Conservation (phyloP, 2,113 vertebrate genomes). For the Oncorhynchus masou region DNA sequence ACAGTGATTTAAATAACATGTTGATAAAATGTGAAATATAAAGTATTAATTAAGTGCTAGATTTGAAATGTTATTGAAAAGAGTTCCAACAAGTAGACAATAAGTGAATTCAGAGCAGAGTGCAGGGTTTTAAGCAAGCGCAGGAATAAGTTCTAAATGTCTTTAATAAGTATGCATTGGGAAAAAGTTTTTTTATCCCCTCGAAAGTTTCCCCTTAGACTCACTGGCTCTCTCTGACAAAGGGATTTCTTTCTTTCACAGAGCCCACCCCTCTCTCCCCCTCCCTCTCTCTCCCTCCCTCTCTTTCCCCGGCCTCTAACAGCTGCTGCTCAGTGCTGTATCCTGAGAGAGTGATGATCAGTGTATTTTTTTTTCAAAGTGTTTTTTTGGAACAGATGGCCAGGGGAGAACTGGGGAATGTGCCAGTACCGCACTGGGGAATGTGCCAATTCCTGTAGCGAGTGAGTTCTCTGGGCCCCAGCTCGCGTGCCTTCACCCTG, state of each 20-base stretch:
- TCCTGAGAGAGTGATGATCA: constrained; percentile 88
- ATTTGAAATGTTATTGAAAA: background rate
- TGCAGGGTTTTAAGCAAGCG: background rate
- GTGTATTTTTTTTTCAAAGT: constrained; percentile 84
- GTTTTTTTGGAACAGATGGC: constrained; percentile 98
- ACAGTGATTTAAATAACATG: background rate
- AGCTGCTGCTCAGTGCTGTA: constrained; percentile 89
- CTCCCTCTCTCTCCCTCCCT: constrained; percentile 1
- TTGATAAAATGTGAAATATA: background rate
- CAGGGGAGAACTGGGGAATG: constrained; percentile 84
- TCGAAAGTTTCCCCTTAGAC: constrained; percentile 52
- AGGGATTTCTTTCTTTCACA: constrained; percentile 62
- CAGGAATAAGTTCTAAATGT: background rate
- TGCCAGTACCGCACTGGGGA: constrained; percentile 84
- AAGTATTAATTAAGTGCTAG: background rate
- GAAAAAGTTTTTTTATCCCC: constrained; percentile 12
- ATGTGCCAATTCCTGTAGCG: constrained; percentile 89
- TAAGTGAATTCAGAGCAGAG: background rate
- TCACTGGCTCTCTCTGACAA: constrained; percentile 79
- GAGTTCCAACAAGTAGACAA: background rate
- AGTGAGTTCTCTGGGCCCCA: constrained; percentile 85
- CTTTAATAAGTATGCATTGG: background rate
- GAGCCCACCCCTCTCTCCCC: background rate
- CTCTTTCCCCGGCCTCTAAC: constrained; percentile 72
- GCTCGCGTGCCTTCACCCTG: constrained; percentile 96